Percentiles rank a stretch among this genome's conserved stretches.
Evolutionary conservation across 1,140 invertebrate species (phyloP).

Genomic region (Procambarus virginalis): DNA sequence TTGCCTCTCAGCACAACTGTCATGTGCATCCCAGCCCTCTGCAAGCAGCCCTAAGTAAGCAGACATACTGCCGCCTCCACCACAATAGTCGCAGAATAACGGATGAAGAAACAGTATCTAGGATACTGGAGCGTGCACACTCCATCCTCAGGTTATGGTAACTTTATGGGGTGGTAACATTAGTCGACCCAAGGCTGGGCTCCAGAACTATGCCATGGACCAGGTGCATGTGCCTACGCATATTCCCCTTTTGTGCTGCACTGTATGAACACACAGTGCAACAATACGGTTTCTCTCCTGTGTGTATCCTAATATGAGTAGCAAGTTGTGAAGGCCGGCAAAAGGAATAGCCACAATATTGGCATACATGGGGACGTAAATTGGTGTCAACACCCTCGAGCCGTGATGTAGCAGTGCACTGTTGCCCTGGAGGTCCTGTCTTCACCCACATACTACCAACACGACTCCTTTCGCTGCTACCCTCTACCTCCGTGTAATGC

Average conservation of each 20-base stretch:
- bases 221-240: conserved; percentile 57
- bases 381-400: conserved; percentile 16
- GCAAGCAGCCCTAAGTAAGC: conserved; percentile 48
- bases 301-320: conserved; percentile 53
- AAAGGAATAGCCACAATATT: conserved; percentile 58
- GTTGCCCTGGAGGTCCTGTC: conserved; percentile 1
- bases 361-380: conserved; percentile 41
- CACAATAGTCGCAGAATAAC: conserved; percentile 25
- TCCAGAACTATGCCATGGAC: conserved; percentile 42
- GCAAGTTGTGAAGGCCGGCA: conserved; percentile 50
- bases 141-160: conserved; percentile 29
- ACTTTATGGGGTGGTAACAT: conserved; percentile 13
- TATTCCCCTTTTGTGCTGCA: conserved; percentile 58
- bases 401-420: neutral
- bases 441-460: conserved; percentile 37
- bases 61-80: conserved; percentile 27
- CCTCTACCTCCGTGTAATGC: conserved; percentile 38
- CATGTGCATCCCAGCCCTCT: conserved; percentile 30
- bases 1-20: conserved; percentile 47
- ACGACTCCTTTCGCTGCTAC: neutral
- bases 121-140: conserved; percentile 19
- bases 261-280: conserved; percentile 51
- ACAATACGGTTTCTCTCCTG: conserved; percentile 54
- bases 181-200: conserved; percentile 1
- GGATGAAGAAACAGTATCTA: conserved; percentile 14